A percentile compares a stretch with the other conserved stretches of the same genome.
Conservation (phyloP, 2,888 invertebrate species). For the Eucriotettix oculatus region DNA sequence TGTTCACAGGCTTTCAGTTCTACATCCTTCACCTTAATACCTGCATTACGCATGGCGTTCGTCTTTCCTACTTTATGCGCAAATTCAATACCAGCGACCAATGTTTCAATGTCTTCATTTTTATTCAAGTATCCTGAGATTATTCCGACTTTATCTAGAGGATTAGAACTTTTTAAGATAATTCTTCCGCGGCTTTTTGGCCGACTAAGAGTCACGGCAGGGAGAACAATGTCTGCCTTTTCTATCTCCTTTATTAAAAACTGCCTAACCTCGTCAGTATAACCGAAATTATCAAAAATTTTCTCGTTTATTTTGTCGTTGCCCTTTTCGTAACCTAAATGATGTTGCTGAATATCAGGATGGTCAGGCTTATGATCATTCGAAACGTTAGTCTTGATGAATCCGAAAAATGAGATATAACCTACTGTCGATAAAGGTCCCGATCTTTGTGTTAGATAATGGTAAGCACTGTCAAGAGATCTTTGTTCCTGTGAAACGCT, state of each 20-base stretch:
- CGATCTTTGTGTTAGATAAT: slow-evolving; percentile 2
- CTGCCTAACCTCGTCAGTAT: slow-evolving; percentile 16
- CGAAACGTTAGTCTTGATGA: background rate
- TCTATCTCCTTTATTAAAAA: background rate
- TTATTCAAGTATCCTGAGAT: slow-evolving; percentile 31
- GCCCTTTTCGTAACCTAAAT: slow-evolving; percentile 11
- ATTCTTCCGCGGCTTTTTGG: slow-evolving; percentile 28
- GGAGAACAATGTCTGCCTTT: slow-evolving; percentile 11
- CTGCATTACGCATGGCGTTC: slow-evolving; percentile 12
- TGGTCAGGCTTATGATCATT: slow-evolving; percentile 16
- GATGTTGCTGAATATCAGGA: slow-evolving; percentile 35
- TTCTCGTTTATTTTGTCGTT: too few relatives aligned
- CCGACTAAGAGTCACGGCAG: slow-evolving; percentile 21
- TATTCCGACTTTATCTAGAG: slow-evolving; percentile 27
- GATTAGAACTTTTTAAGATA: slow-evolving; percentile 26
- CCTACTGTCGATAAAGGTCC: background rate
- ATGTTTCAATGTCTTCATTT: slow-evolving; percentile 20
- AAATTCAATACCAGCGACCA: slow-evolving; percentile 18
- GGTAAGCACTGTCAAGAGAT: background rate
- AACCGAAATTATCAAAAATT: slow-evolving; percentile 16
- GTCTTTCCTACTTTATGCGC: slow-evolving; percentile 17
- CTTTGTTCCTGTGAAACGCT: background rate
- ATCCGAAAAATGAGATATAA: background rate
- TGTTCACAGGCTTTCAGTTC: slow-evolving; percentile 18
- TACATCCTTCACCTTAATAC: background rate